Conservation (phyloP, 2,113 vertebrate species). For the Diphyllodes magnificus region DNA sequence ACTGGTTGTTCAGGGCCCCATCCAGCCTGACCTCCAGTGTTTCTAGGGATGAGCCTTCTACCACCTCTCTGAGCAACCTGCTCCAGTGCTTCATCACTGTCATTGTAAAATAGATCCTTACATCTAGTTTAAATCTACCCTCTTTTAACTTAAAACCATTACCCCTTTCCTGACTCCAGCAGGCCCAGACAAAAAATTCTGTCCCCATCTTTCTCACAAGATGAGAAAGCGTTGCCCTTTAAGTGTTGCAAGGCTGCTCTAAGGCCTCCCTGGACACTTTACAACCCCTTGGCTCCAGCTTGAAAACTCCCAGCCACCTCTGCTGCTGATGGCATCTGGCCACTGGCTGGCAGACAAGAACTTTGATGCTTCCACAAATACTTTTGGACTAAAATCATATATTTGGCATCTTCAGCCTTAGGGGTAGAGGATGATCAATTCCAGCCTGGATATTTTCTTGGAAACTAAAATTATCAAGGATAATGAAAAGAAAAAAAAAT, state of each 20-base stretch:
- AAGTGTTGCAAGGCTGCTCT: neutral
- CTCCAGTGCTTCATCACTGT: neutral
- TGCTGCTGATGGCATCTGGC: neutral
- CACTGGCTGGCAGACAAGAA: neutral
- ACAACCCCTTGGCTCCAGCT: neutral
- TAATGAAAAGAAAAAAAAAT: neutral
- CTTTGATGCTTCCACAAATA: neutral
- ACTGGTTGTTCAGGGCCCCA: neutral
- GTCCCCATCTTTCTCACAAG: neutral
- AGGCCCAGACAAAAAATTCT: neutral
- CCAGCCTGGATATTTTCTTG: neutral
- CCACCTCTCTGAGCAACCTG: neutral
- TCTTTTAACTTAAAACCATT: neutral
- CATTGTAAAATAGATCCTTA: neutral
- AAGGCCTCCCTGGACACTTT: neutral
- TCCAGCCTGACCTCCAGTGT: neutral
- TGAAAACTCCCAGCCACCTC: neutral
- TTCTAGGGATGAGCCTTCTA: neutral
- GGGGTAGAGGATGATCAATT: neutral
- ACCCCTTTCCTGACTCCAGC: neutral
- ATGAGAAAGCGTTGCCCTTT: neutral
- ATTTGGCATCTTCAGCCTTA: neutral
- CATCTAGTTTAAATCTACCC: neutral
- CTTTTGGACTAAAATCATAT: neutral
- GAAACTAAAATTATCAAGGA: neutral